Conservation (phyloP, 1,140 invertebrate species). For the Archegozetes longisetosus region DNA sequence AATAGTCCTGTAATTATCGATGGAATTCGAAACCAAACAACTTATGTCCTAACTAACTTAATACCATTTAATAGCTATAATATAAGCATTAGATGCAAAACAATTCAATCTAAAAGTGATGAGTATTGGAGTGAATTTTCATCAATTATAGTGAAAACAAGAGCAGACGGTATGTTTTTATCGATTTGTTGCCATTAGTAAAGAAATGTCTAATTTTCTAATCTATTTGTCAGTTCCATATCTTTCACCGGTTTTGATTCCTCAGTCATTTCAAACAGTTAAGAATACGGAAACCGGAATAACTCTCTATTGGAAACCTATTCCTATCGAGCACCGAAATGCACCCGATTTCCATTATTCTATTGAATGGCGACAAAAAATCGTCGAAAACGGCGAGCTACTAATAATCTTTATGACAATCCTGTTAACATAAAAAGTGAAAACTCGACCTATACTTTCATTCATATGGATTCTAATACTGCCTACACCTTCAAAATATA, state of each 20-base stretch:
- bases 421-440: not conserved
- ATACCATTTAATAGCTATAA: constrained; percentile 10
- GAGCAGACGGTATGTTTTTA: constrained; percentile 13
- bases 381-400: not conserved
- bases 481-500: constrained; percentile 13
- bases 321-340: constrained; percentile 11
- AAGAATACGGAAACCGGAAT: constrained; percentile 6
- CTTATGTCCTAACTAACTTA: constrained; percentile 3
- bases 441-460: constrained; percentile 5
- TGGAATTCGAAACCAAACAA: not conserved
- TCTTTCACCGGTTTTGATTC: constrained; percentile 1
- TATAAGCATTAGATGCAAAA: constrained; percentile 11
- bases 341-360: constrained; percentile 6
- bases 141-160: constrained; percentile 7
- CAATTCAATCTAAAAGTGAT: constrained; percentile 2
- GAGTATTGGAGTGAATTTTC: constrained; percentile 14
- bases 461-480: not conserved
- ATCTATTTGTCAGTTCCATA: constrained; percentile 2
- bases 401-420: not conserved
- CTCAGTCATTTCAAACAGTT: constrained; percentile 8
- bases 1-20: not conserved
- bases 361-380: constrained; percentile 2
- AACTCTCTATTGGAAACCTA: constrained; percentile 17
- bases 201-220: not conserved
- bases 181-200: not conserved